A percentile compares a stretch with the other conserved stretches of the same genome.
phyloP scores from a whole-genome alignment of 2,888 invertebrate species.

The Trichogramma evanescens region DNA sequence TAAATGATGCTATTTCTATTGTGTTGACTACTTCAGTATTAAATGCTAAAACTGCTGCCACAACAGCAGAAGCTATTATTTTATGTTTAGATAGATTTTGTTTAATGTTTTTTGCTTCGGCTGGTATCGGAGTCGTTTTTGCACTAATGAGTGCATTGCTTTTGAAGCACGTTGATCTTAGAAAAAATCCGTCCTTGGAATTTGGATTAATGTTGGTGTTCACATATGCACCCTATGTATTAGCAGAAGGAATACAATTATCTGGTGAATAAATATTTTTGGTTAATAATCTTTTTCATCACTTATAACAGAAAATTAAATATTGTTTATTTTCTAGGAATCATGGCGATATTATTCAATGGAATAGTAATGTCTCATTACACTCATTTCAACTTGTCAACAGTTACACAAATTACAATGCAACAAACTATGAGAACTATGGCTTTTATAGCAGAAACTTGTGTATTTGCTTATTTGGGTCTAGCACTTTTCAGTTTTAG shows the following conservation, averaged over 20 bases:
- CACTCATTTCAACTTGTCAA: conserved; percentile 95
- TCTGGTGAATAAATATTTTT: conserved; percentile 58
- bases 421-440: conserved; percentile 97
- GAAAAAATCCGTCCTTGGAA: conserved; percentile 96
- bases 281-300: background rate
- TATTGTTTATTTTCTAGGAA: conserved; percentile 59
- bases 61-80: conserved; percentile 77
- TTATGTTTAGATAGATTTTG: conserved; percentile 86
- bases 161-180: conserved; percentile 89
- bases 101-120: conserved; percentile 97
- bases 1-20: conserved; percentile 98
- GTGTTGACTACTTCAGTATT: conserved; percentile 87
- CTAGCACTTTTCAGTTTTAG: conserved; percentile 90
- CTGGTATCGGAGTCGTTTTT: conserved; percentile 90
- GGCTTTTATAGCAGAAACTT: conserved; percentile 96
- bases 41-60: conserved; percentile 62
- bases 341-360: conserved; percentile 98
- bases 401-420: conserved; percentile 98
- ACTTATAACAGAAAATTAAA: conserved; percentile 4
- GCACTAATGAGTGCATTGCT: conserved; percentile 88
- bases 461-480: conserved; percentile 97
- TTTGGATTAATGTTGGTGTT: conserved; percentile 98
- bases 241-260: conserved; percentile 92
- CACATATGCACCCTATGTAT: conserved; percentile 95
- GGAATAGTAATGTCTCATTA: conserved; percentile 99